These are phyloP conservation scores for Archips crataeganus DNA, from an alignment of 2,888 invertebrate species.

Conservation along the genomic window DNA sequence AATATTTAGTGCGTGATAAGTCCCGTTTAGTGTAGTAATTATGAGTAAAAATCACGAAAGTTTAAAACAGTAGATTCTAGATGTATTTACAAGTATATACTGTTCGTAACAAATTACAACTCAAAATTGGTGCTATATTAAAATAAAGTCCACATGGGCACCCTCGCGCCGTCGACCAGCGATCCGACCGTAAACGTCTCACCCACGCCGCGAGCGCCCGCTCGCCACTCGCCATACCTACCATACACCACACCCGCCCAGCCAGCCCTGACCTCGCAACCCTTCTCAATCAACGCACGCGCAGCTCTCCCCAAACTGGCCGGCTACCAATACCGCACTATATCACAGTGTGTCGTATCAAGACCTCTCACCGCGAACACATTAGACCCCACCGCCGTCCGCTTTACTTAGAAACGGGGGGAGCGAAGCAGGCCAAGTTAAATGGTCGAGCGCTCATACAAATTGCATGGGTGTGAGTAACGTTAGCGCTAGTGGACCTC, in stretches of 20 bases:
- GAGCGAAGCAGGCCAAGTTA: constrained; percentile 56
- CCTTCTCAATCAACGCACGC: constrained; percentile 51
- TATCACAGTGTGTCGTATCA: constrained; percentile 79
- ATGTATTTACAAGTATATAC: neutral
- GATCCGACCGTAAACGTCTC: constrained; percentile 85
- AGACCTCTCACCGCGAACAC: constrained; percentile 77
- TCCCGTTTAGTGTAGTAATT: too few species aligned
- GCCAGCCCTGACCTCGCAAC: constrained; percentile 53
- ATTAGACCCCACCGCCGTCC: constrained; percentile 64
- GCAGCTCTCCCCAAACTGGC: constrained; percentile 60
- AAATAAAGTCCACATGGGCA: constrained; percentile 53
- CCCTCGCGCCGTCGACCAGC: constrained; percentile 75
- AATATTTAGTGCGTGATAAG: too few species aligned
- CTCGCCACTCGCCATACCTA: constrained; percentile 80
- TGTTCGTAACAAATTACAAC: constrained; percentile 11
- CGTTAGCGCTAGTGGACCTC: constrained; percentile 78
- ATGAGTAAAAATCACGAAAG: too few species aligned
- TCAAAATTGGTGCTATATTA: constrained; percentile 34
- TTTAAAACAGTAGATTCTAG: too few species aligned
- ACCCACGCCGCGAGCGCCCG: constrained; percentile 80
- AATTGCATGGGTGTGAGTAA: constrained; percentile 81
- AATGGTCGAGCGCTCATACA: constrained; percentile 68
- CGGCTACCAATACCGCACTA: constrained; percentile 77
- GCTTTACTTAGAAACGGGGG: constrained; percentile 54
- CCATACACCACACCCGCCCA: constrained; percentile 66